These are phyloP conservation scores for Hozukius guyotensis DNA, from an alignment of 2,797 vertebrate species.

Conservation along the genomic window DNA sequence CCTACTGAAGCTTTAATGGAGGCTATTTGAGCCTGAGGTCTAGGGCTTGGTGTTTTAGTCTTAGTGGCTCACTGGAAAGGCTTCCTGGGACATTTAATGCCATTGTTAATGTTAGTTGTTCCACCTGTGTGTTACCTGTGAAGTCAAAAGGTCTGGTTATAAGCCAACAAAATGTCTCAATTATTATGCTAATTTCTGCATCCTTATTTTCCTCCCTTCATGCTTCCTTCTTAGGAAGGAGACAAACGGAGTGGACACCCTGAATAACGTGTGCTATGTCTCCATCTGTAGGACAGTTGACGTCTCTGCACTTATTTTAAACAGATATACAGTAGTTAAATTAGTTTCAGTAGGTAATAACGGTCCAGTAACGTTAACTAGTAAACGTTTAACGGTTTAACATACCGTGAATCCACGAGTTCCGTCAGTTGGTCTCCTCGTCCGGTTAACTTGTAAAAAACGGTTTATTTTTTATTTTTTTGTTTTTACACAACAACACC, in stretches of 20 bases:
- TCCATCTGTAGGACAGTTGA: constrained; percentile 44
- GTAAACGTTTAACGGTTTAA: not conserved
- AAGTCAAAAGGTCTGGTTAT: not conserved
- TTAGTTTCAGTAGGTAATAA: not conserved
- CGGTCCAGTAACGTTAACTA: too few relatives aligned
- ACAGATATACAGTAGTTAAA: fast-evolving
- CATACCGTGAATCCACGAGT: not conserved
- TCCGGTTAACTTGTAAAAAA: not conserved
- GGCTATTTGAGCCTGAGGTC: not conserved
- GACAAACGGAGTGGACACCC: not conserved
- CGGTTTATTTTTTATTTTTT: not conserved
- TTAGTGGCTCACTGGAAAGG: not conserved
- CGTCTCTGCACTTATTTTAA: not conserved
- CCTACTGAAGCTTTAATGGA: too few relatives aligned
- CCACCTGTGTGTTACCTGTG: not conserved
- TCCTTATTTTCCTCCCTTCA: not conserved
- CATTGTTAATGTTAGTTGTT: not conserved
- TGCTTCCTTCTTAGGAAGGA: not conserved
- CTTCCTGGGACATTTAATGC: not conserved
- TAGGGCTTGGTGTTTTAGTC: not conserved
- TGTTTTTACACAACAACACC: not conserved
- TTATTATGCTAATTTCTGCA: not conserved
- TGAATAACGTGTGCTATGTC: constrained; percentile 22
- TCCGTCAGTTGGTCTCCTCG: not conserved
- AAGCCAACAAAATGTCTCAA: not conserved